Conservation (phyloP, 1,140 invertebrate genomes). For the Nylanderia fulva region DNA sequence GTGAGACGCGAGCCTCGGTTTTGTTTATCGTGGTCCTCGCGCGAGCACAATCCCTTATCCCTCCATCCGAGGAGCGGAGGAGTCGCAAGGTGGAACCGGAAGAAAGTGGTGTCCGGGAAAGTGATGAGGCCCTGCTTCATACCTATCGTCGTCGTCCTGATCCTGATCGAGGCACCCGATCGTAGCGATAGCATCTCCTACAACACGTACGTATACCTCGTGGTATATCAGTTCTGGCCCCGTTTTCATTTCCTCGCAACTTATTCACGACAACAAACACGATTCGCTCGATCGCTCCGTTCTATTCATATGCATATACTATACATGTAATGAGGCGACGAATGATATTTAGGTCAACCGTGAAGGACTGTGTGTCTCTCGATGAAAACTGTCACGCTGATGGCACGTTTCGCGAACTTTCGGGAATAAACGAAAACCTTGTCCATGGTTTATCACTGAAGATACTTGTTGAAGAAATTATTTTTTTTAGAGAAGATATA, state of each 20-base stretch:
- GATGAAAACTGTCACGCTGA: background rate
- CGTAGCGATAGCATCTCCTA: constrained; percentile 78
- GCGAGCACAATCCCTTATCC: constrained; percentile 56
- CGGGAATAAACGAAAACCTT: constrained; percentile 1
- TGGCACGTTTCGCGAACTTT: background rate
- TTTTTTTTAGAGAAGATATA: background rate
- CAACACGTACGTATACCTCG: constrained; percentile 79
- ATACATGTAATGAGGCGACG: background rate
- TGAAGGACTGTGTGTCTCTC: constrained; percentile 25
- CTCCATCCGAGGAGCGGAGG: constrained; percentile 21
- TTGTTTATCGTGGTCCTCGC: constrained; percentile 68
- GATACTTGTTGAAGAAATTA: too few relatives aligned
- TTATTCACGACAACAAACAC: background rate
- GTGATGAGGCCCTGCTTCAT: constrained; percentile 78
- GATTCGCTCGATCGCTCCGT: background rate
- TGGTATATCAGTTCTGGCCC: background rate
- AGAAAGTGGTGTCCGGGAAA: constrained; percentile 47
- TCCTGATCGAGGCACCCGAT: constrained; percentile 77
- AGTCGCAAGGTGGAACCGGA: background rate
- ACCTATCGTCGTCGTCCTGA: constrained; percentile 75
- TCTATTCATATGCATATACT: background rate
- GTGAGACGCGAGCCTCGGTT: constrained; percentile 68
- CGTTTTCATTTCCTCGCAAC: too few relatives aligned
- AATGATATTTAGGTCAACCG: constrained; percentile 49
- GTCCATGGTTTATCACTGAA: background rate